Conservation (phyloP, 2,113 vertebrate species). For the Australoheros scitulus region DNA sequence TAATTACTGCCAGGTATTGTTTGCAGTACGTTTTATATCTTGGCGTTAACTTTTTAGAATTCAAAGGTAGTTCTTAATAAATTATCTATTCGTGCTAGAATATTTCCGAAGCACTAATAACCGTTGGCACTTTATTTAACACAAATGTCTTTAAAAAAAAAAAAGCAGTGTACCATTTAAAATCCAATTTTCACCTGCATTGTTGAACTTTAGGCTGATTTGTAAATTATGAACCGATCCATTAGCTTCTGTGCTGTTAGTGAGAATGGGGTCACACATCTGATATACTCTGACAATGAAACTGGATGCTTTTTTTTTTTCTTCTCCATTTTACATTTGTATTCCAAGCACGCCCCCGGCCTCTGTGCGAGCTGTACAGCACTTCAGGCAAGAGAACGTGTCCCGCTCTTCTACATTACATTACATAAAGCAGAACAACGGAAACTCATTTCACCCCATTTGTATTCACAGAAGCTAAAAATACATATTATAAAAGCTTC, state of each 20-base stretch:
- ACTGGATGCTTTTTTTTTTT: not conserved
- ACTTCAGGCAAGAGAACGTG: slow-evolving; percentile 50
- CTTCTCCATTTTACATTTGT: slow-evolving; percentile 12
- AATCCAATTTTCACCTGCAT: not conserved
- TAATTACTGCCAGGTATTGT: not conserved
- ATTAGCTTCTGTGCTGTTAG: slow-evolving; percentile 18
- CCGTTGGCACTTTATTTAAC: not conserved
- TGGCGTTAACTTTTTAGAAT: not conserved
- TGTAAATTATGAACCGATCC: slow-evolving; percentile 40
- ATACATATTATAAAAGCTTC: slow-evolving; percentile 65
- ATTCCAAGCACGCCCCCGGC: slow-evolving; percentile 38
- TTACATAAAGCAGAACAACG: slow-evolving; percentile 65
- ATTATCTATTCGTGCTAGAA: not conserved
- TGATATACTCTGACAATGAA: slow-evolving; percentile 15
- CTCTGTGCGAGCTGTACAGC: slow-evolving; percentile 19
- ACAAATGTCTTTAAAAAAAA: not conserved
- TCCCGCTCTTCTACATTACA: slow-evolving; percentile 44
- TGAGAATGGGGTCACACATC: slow-evolving; percentile 11
- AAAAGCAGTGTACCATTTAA: not conserved
- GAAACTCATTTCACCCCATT: slow-evolving; percentile 64
- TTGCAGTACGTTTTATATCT: not conserved
- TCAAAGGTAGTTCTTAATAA: not conserved
- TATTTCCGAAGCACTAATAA: not conserved
- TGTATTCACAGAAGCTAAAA: slow-evolving; percentile 66
- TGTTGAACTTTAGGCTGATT: slow-evolving; percentile 25